These are phyloP conservation scores for Lacerta bilineata DNA, from an alignment of 2,797 vertebrate genomes.

Conservation along the genomic window DNA sequence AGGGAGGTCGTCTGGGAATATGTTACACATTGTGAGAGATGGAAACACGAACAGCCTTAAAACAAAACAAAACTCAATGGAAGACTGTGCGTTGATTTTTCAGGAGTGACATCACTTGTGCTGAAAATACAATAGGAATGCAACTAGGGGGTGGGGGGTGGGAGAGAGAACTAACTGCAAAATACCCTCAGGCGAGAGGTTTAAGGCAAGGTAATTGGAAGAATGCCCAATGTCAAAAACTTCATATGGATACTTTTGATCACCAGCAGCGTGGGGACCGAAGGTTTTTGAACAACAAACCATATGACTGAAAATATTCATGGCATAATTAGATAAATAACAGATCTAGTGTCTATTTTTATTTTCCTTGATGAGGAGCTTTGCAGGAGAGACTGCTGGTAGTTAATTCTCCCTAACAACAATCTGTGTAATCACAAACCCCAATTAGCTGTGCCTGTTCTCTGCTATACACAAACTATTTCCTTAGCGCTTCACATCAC, in stretches of 20 bases:
- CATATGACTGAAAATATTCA: slow-evolving; percentile 86
- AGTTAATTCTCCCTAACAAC: slow-evolving; percentile 97
- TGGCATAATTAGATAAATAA: slow-evolving; percentile 92
- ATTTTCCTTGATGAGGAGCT: slow-evolving; percentile 93
- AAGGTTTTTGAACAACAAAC: slow-evolving; percentile 83
- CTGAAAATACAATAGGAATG: slow-evolving; percentile 5
- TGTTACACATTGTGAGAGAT: background rate
- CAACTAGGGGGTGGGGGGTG: background rate
- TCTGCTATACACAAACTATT: slow-evolving; percentile 91
- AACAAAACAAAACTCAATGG: background rate
- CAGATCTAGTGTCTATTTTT: slow-evolving; percentile 90
- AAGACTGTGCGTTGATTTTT: background rate
- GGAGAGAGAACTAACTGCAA: background rate
- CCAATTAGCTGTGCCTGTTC: slow-evolving; percentile 97
- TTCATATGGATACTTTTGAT: slow-evolving; percentile 74
- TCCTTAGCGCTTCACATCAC: slow-evolving; percentile 91
- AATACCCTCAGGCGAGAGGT: background rate
- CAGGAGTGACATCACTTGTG: slow-evolving; percentile 1
- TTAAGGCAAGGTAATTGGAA: slow-evolving; percentile 41
- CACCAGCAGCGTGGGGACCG: slow-evolving; percentile 72
- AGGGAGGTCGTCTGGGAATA: background rate
- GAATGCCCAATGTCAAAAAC: slow-evolving; percentile 64
- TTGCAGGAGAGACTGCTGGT: slow-evolving; percentile 95
- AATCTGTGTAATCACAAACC: slow-evolving; percentile 99
- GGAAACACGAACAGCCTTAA: background rate